phyloP scores from a whole-genome alignment of 2,888 invertebrate species.

The Cacoxenus indagator region DNA sequence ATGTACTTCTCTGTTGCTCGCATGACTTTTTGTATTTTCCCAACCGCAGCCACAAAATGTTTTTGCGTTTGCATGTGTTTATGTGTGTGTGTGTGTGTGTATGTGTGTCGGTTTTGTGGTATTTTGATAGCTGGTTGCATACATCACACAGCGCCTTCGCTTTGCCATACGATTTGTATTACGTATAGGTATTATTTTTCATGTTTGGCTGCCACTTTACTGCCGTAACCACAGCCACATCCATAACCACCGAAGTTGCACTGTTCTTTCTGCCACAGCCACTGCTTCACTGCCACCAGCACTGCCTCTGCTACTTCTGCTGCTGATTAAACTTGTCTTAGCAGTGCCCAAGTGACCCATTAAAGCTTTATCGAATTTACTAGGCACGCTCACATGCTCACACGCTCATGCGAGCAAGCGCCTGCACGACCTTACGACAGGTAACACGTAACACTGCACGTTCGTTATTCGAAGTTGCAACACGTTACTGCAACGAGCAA shows the following conservation, averaged over 20 bases:
- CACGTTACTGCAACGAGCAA: too few relatives aligned
- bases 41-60: conserved; percentile 7
- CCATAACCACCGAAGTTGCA: not conserved
- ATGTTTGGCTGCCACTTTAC: conserved; percentile 42
- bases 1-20: not conserved
- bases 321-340: not conserved
- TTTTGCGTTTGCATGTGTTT: not conserved
- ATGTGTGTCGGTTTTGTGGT: not conserved
- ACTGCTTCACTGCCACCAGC: conserved; percentile 31
- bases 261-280: too few relatives aligned
- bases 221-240: not conserved
- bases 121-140: not conserved
- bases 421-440: not conserved
- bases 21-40: not conserved
- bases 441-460: not conserved
- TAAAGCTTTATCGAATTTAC: conserved; percentile 47
- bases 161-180: not conserved
- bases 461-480: too few relatives aligned
- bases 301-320: not conserved
- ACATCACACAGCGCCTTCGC: not conserved
- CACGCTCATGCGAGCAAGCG: not conserved
- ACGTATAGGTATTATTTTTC: conserved; percentile 19
- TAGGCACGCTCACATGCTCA: not conserved
- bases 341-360: conserved; percentile 55
- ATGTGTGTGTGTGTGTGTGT: not conserved